These are phyloP conservation scores for Lypha dubia DNA, from an alignment of 2,888 invertebrate genomes.

Conservation along the genomic window DNA sequence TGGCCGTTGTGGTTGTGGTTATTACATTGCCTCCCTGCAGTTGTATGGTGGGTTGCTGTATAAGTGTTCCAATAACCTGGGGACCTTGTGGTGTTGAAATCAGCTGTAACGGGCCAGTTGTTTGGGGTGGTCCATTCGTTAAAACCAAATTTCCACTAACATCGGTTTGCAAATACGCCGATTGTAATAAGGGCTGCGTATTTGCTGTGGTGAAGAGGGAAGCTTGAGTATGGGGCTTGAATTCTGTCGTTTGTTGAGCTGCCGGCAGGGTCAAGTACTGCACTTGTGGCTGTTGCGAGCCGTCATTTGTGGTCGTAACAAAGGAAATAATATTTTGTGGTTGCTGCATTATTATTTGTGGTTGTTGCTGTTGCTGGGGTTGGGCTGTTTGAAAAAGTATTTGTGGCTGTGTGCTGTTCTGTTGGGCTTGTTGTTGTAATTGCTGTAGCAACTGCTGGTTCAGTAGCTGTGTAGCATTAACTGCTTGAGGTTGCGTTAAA, in stretches of 20 bases:
- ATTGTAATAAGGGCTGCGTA: slow-evolving; percentile 85
- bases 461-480: slow-evolving; percentile 70
- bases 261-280: slow-evolving; percentile 89
- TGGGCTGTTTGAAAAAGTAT: slow-evolving; percentile 65
- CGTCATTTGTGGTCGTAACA: slow-evolving; percentile 80
- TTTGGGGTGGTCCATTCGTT: slow-evolving; percentile 83
- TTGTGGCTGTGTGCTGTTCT: slow-evolving; percentile 63
- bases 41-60: slow-evolving; percentile 86
- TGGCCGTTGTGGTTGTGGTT: slow-evolving; percentile 83
- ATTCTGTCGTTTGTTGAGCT: slow-evolving; percentile 83
- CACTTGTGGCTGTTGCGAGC: slow-evolving; percentile 86
- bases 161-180: slow-evolving; percentile 86
- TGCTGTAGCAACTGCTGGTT: slow-evolving; percentile 73
- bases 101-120: slow-evolving; percentile 85
- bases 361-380: slow-evolving; percentile 66
- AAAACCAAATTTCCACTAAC: slow-evolving; percentile 86
- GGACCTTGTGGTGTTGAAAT: slow-evolving; percentile 84
- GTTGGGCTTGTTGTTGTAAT: slow-evolving; percentile 72
- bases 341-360: slow-evolving; percentile 78
- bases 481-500: slow-evolving; percentile 55
- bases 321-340: slow-evolving; percentile 84
- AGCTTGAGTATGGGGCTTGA: slow-evolving; percentile 82
- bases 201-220: slow-evolving; percentile 85
- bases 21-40: slow-evolving; percentile 84
- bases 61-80: slow-evolving; percentile 86